Percentiles rank a stretch among this genome's conserved stretches.
Evolutionary conservation across 2,797 vertebrate genomes (phyloP).

Genomic region (Meriones psammophilus): DNA sequence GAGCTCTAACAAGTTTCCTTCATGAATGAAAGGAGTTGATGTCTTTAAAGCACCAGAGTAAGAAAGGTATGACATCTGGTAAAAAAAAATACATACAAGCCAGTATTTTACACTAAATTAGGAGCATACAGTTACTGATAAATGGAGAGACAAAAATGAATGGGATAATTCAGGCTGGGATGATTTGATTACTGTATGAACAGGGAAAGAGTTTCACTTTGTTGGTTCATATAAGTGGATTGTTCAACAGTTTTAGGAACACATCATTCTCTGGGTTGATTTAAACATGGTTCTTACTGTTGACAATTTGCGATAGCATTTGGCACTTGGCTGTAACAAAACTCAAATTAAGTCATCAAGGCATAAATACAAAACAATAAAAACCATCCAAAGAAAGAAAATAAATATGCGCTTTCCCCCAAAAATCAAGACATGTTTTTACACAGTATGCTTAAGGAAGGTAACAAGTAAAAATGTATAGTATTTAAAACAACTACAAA

Average conservation of each 20-base stretch:
- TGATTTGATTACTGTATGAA: slow-evolving; percentile 65
- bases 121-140: slow-evolving; percentile 51
- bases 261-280: slow-evolving; percentile 70
- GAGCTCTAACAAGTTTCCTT: slow-evolving; percentile 13
- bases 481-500: slow-evolving; percentile 85
- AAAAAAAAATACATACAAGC: slow-evolving; percentile 60
- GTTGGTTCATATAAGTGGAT: slow-evolving; percentile 30
- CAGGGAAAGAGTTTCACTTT: slow-evolving; percentile 58
- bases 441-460: slow-evolving; percentile 84
- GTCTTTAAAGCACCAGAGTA: slow-evolving; percentile 47
- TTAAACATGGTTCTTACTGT: slow-evolving; percentile 70
- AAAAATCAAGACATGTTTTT: slow-evolving; percentile 86
- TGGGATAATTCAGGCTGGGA: slow-evolving; percentile 56
- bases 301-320: slow-evolving; percentile 82
- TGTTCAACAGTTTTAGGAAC: slow-evolving; percentile 67
- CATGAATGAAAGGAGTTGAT: slow-evolving; percentile 45
- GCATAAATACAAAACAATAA: slow-evolving; percentile 89
- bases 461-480: slow-evolving; percentile 85
- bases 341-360: slow-evolving; percentile 86
- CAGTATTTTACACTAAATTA: slow-evolving; percentile 63
- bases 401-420: slow-evolving; percentile 88
- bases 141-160: slow-evolving; percentile 66
- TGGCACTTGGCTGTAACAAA: slow-evolving; percentile 88
- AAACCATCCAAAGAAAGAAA: slow-evolving; percentile 83
- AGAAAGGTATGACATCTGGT: slow-evolving; percentile 6